Percentiles rank a stretch among this genome's conserved stretches.
These are phyloP conservation scores for Zophobas morio DNA, from an alignment of 1,140 invertebrate genomes.

Conservation along the genomic window DNA sequence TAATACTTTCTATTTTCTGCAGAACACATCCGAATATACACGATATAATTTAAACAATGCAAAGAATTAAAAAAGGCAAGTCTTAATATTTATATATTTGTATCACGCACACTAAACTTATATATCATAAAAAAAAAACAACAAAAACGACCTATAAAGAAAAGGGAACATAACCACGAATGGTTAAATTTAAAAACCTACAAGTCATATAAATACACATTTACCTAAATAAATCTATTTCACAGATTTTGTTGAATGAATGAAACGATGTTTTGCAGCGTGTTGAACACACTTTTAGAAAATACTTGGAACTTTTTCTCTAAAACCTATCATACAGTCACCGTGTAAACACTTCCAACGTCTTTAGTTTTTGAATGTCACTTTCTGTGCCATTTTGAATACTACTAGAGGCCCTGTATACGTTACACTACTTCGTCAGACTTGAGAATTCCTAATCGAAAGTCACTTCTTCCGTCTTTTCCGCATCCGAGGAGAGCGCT, in stretches of 20 bases:
- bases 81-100: constrained; percentile 29
- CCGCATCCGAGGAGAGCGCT: constrained; percentile 85
- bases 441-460: constrained; percentile 66
- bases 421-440: constrained; percentile 31
- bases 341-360: neutral
- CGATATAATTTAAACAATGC: constrained; percentile 26
- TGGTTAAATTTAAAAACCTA: constrained; percentile 29
- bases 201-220: constrained; percentile 39
- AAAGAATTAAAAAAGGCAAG: constrained; percentile 35
- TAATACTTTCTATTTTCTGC: constrained; percentile 28
- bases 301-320: constrained; percentile 36
- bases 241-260: constrained; percentile 24
- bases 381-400: constrained; percentile 22
- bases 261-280: constrained; percentile 24
- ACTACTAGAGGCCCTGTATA: constrained; percentile 31
- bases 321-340: constrained; percentile 34
- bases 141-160: neutral
- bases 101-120: constrained; percentile 42
- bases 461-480: constrained; percentile 84
- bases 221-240: constrained; percentile 41
- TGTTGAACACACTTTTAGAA: constrained; percentile 31
- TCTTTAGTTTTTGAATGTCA: constrained; percentile 31
- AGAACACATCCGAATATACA: constrained; percentile 39
- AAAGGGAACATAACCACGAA: constrained; percentile 4
- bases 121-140: constrained; percentile 25